These are phyloP conservation scores for Maniola jurtina DNA, from an alignment of 1,140 invertebrate genomes.

Conservation along the genomic window DNA sequence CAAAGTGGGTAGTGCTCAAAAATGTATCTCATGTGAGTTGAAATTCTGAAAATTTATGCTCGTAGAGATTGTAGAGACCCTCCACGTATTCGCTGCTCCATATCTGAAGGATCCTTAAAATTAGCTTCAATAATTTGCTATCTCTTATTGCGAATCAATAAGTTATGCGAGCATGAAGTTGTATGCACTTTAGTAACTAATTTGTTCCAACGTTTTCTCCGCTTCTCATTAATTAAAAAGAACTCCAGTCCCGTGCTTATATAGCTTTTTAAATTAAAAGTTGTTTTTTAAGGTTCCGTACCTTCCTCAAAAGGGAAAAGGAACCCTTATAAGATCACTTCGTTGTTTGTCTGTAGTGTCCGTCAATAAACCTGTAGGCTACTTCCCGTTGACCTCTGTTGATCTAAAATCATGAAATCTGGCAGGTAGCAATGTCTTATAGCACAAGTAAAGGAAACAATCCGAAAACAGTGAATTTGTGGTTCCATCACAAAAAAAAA, in stretches of 20 bases:
- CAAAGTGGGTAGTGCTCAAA: constrained; percentile 10
- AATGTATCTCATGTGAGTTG: constrained; percentile 12
- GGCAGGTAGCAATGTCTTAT: too few species aligned
- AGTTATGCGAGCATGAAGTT: neutral
- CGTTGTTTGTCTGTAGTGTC: too few species aligned
- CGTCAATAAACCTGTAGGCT: neutral
- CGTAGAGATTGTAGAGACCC: neutral
- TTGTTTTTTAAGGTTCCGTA: too few species aligned
- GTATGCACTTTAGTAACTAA: neutral
- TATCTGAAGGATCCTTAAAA: constrained; percentile 3
- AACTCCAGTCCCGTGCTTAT: neutral
- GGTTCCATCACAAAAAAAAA: too few species aligned
- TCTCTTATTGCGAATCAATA: neutral
- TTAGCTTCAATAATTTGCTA: constrained; percentile 6
- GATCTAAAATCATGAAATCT: neutral
- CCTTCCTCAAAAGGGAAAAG: too few species aligned
- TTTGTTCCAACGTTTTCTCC: neutral
- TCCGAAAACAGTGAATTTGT: too few species aligned
- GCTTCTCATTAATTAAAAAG: neutral
- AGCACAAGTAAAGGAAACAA: too few species aligned
- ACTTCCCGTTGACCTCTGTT: neutral
- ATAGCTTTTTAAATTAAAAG: too few species aligned
- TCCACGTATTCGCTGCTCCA: neutral
- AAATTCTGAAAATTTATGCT: constrained; percentile 17
- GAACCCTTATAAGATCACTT: too few species aligned